Percentiles rank a stretch among this genome's conserved stretches.
phyloP scores from a whole-genome alignment of 37 sponge, comb jelly and placozoan species.

The Petrosia ficiformis region DNA sequence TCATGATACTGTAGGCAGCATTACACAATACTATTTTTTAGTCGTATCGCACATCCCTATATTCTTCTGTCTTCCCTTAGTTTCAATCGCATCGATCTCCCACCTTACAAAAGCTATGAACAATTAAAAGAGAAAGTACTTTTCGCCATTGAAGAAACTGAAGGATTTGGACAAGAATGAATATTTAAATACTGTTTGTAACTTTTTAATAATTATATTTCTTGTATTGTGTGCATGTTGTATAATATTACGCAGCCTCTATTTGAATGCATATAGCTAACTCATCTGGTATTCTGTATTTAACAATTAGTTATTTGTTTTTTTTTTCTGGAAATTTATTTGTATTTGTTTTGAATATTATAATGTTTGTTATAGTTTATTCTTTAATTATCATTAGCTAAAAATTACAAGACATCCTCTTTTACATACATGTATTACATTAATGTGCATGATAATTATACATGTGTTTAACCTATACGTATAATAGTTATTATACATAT shows the following conservation, averaged over 20 bases:
- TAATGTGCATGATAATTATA: too few relatives aligned
- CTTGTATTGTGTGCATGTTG: not conserved
- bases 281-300: not conserved
- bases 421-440: too few relatives aligned
- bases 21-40: not conserved
- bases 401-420: too few relatives aligned
- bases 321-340: not conserved
- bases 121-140: slow-evolving; percentile 86
- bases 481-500: too few relatives aligned
- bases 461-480: too few relatives aligned
- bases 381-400: too few relatives aligned
- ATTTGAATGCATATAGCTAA: too few relatives aligned
- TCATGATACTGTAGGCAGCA: not conserved
- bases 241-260: not conserved
- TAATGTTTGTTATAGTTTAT: too few relatives aligned
- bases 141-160: slow-evolving; percentile 90
- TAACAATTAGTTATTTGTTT: not conserved
- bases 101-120: slow-evolving; percentile 83
- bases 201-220: not conserved
- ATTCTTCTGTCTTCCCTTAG: slow-evolving; percentile 26
- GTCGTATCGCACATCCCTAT: not conserved
- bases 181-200: too few relatives aligned
- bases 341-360: not conserved
- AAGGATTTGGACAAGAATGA: slow-evolving; percentile 87
- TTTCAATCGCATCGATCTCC: slow-evolving; percentile 90